Base-by-base conservation (phyloP, 2,888 invertebrate species). In the Cheilosia grossa region DNA sequence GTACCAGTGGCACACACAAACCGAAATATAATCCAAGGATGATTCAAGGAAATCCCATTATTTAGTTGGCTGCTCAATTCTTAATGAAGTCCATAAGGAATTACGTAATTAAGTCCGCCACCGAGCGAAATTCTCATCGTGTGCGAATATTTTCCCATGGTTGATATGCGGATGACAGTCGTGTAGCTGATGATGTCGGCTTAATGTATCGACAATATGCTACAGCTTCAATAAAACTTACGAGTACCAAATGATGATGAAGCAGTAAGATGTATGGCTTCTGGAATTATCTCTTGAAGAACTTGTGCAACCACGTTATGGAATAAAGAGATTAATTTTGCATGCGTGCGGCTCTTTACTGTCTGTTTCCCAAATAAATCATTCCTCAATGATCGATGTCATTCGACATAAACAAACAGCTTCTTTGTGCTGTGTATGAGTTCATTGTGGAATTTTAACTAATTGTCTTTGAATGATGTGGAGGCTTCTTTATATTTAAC, bases 31-130 rank as follows among this genome's bases (percentile, higher is more conserved):
- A 54, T 17, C 17, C 24, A n/a, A n/a, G 21, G 58, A 67, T 73
- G 73, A 59, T 61, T 80, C 56, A 67, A 56, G 80, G 63, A 63
- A 42, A 81, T 81, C 59, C 54, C 63, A 81, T 81, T 74, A 67
- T 61, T 67, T 47, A 69, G 49, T 56, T 63, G 74, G 56, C 42
- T 69, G 67, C 47, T 74, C 67, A 81, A 63, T 63, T 69, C 61
- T 69, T 81, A 74, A 69, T 74, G 67, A 74, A 69, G 67, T 69
- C 74, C 67, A 56, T 63, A 61, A 63, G 80, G 80, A 81, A 67
- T 81, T 74, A 56, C 61, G 42, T 74, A 74, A 81, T 81, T 74
- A 74, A 69, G 40, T 63, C 49, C 17, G 19, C 40, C 21, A 51
- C n/a, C 21, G 27, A 30, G 24, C 66, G n/a, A 21, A 15, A 49